Conservation (phyloP, 2,888 invertebrate species). For the Eupithecia centaureata region DNA sequence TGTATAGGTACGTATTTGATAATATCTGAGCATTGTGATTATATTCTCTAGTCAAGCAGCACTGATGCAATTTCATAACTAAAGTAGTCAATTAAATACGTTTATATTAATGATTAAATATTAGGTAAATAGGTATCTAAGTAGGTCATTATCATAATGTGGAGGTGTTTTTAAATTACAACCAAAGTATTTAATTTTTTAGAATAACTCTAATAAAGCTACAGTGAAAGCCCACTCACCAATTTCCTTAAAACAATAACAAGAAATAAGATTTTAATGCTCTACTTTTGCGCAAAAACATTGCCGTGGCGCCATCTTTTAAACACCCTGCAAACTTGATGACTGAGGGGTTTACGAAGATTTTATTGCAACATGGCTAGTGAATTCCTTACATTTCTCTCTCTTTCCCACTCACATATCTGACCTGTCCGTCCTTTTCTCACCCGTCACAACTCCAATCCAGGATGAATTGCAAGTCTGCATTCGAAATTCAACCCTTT, state of each 20-base stretch:
- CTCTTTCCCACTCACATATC: constrained; percentile 57
- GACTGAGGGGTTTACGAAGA: constrained; percentile 59
- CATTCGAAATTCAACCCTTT: constrained; percentile 71
- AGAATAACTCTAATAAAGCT: background rate
- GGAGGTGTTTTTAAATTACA: background rate
- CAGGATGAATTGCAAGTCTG: constrained; percentile 54
- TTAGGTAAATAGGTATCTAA: background rate
- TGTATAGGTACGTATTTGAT: too few species aligned
- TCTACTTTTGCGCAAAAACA: constrained; percentile 42
- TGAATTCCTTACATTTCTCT: constrained; percentile 59
- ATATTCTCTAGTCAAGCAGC: too few species aligned
- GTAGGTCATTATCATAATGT: background rate
- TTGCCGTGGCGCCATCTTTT: constrained; percentile 75
- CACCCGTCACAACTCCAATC: constrained; percentile 55
- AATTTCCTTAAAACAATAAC: constrained; percentile 19
- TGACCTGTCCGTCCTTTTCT: constrained; percentile 58
- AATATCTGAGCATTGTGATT: too few species aligned
- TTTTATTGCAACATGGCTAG: constrained; percentile 68
- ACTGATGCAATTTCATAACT: too few species aligned
- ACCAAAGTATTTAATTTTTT: background rate
- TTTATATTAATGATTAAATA: too few species aligned
- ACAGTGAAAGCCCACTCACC: constrained; percentile 24
- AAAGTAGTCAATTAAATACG: too few species aligned
- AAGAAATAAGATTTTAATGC: constrained; percentile 21
- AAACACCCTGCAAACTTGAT: constrained; percentile 58